Conservation (phyloP, 2,888 invertebrate genomes). For the Muscina levida region DNA sequence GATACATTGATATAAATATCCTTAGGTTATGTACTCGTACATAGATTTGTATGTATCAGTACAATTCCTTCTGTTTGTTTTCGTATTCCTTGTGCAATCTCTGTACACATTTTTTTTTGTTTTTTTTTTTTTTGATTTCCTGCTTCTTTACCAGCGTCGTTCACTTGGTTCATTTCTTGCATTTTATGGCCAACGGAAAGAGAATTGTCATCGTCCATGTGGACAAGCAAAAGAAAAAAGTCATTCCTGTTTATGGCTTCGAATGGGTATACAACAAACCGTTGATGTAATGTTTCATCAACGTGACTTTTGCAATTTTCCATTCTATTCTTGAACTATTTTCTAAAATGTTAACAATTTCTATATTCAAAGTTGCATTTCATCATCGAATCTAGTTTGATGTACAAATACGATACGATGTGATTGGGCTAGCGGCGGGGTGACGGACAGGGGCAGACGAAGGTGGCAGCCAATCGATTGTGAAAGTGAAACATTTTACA, state of each 20-base stretch:
- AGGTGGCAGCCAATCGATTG: too few species aligned
- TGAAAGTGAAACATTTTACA: too few species aligned
- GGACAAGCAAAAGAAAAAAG: background rate
- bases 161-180: background rate
- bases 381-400: slow-evolving; percentile 16
- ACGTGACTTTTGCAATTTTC: slow-evolving; percentile 23
- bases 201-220: background rate
- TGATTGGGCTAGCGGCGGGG: too few species aligned
- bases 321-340: background rate
- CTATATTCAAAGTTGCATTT: slow-evolving; percentile 17
- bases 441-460: too few species aligned
- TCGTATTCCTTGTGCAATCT: background rate
- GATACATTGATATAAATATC: background rate
- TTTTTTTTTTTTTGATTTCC: too few species aligned
- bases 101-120: background rate
- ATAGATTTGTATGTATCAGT: background rate
- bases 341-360: background rate
- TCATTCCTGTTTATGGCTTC: background rate
- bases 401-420: too few species aligned
- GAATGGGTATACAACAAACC: too few species aligned
- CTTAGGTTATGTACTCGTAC: background rate
- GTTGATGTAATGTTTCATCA: background rate
- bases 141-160: background rate
- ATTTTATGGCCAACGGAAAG: background rate
- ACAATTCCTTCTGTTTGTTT: background rate